Percentiles rank a stretch among this genome's conserved stretches.
phyloP scores from a whole-genome alignment of 2,888 invertebrate genomes.

The Actias luna region DNA sequence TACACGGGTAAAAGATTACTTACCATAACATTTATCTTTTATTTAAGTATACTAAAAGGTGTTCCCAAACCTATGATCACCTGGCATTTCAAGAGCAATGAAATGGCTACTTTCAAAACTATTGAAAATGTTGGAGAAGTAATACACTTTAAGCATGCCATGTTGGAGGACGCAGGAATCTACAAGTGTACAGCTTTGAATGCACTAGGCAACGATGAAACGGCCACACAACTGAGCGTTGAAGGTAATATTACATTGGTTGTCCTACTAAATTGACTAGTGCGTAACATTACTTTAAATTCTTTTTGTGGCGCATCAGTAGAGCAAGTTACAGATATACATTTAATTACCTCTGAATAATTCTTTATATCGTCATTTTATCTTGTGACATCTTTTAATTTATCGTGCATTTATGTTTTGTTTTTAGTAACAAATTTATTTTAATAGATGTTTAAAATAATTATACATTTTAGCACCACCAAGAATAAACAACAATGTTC shows the following conservation, averaged over 20 bases:
- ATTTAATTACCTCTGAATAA: no score
- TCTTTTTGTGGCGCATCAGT: background rate
- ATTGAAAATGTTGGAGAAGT: slow-evolving; percentile 15
- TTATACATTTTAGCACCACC: slow-evolving; percentile 24
- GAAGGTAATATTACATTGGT: slow-evolving; percentile 23
- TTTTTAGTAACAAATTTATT: no score
- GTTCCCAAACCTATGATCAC: slow-evolving; percentile 24
- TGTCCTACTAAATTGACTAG: background rate
- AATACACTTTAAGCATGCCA: slow-evolving; percentile 15
- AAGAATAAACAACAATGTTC: slow-evolving; percentile 20
- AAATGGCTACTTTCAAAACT: background rate
- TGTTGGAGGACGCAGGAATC: slow-evolving; percentile 20
- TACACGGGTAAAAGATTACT: no score
- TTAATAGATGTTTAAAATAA: background rate
- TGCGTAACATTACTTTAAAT: background rate
- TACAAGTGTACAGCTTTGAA: slow-evolving; percentile 22
- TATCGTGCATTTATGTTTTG: no score
- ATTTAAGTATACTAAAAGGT: slow-evolving; percentile 18
- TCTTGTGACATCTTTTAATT: no score
- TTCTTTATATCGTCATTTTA: no score
- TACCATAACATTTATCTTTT: background rate
- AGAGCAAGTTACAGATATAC: no score
- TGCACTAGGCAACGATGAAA: slow-evolving; percentile 7
- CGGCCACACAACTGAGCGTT: slow-evolving; percentile 20
- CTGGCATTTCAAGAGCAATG: slow-evolving; percentile 25